A percentile compares a stretch with the other conserved stretches of the same genome.
These are phyloP conservation scores for Penaeus japonicus DNA, from an alignment of 1,140 invertebrate genomes.

Conservation along the genomic window DNA sequence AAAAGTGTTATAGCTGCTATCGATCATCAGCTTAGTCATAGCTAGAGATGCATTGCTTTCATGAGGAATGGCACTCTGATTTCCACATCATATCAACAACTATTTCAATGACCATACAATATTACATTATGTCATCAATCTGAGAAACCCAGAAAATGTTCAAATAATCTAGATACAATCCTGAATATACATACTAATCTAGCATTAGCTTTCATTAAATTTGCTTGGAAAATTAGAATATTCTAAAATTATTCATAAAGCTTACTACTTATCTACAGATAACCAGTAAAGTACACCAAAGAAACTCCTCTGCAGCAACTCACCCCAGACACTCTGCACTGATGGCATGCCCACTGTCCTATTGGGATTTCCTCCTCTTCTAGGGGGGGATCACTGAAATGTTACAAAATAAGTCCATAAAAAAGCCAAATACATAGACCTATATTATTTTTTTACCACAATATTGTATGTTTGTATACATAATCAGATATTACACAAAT, in stretches of 20 bases:
- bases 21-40: not conserved
- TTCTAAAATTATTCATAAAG: too few species aligned
- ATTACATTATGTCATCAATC: too few species aligned
- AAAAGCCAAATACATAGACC: not conserved
- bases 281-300: not conserved
- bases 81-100: too few species aligned
- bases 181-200: too few species aligned
- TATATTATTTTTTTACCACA: not conserved
- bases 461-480: not conserved
- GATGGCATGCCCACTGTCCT: slow-evolving; percentile 89
- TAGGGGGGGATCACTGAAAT: slow-evolving; percentile 78
- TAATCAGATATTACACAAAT: not conserved
- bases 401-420: not conserved
- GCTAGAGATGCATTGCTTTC: too few species aligned
- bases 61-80: too few species aligned
- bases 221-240: too few species aligned
- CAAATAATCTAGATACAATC: too few species aligned
- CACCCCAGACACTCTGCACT: slow-evolving; percentile 71
- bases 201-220: too few species aligned
- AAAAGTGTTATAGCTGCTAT: not conserved
- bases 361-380: slow-evolving; percentile 87
- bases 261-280: not conserved
- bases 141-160: too few species aligned
- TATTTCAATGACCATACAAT: too few species aligned
- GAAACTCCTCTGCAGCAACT: not conserved